Conservation (phyloP, 2,113 vertebrate species). For the Nyctibius bracteatus region DNA sequence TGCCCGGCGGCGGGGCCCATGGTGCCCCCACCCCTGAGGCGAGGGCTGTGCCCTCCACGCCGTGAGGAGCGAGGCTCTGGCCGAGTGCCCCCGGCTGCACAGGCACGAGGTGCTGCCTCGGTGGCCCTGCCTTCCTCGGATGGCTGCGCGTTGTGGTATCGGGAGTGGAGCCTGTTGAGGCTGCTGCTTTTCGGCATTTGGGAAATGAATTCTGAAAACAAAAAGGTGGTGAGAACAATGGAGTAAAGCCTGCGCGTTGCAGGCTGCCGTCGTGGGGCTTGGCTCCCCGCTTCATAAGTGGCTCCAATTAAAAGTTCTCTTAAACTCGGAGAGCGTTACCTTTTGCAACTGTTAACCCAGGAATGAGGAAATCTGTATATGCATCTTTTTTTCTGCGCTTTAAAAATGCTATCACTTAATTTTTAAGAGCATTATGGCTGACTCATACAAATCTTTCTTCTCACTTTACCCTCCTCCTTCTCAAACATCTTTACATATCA, state of each 20-base stretch:
- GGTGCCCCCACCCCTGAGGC: background rate
- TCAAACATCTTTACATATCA: slow-evolving; percentile 58
- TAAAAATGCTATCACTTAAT: background rate
- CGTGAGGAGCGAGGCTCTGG: background rate
- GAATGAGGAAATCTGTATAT: background rate
- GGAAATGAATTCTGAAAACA: background rate
- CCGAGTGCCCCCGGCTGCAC: fast-evolving
- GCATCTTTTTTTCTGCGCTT: background rate
- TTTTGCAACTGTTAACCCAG: background rate
- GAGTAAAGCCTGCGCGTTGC: background rate
- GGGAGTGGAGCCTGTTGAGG: background rate
- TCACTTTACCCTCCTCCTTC: slow-evolving; percentile 47
- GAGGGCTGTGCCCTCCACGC: background rate
- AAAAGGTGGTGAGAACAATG: slow-evolving; percentile 37
- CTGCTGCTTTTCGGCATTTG: background rate
- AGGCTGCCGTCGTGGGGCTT: background rate
- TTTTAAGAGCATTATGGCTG: slow-evolving; percentile 20
- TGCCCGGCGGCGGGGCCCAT: no score
- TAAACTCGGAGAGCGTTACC: background rate
- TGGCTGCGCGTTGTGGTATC: fast-evolving
- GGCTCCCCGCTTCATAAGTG: background rate
- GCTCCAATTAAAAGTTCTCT: background rate
- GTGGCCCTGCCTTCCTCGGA: fast-evolving
- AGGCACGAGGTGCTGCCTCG: fast-evolving
- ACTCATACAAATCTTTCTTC: slow-evolving; percentile 42